phyloP scores from a whole-genome alignment of 2,113 vertebrate genomes.

The Nibea coibor region DNA sequence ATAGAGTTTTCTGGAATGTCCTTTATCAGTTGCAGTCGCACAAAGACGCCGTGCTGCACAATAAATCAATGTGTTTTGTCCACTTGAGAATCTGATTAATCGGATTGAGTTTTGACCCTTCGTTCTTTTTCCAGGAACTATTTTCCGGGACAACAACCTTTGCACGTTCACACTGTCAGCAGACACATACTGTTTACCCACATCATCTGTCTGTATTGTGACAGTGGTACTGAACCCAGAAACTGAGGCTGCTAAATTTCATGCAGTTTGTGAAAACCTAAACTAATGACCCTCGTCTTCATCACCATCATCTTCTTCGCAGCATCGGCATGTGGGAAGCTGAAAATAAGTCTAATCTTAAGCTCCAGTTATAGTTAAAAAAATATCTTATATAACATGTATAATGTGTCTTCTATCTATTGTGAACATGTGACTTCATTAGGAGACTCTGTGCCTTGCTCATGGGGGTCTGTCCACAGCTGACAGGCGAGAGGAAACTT shows the following conservation, averaged over 20 bases:
- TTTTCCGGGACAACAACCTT: neutral
- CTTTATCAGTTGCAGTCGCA: slow-evolving; percentile 37
- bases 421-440: neutral
- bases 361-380: too few species aligned
- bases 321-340: too few species aligned
- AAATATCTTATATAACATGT: too few species aligned
- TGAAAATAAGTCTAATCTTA: too few species aligned
- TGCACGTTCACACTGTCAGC: neutral
- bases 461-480: neutral
- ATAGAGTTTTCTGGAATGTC: slow-evolving; percentile 48
- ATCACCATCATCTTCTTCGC: too few species aligned
- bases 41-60: neutral
- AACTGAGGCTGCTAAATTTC: too few species aligned
- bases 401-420: too few species aligned
- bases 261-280: too few species aligned
- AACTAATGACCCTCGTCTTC: too few species aligned
- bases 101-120: neutral
- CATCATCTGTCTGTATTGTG: too few species aligned
- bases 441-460: neutral
- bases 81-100: neutral
- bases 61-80: neutral
- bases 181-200: too few species aligned
- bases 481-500: neutral
- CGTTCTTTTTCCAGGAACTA: neutral
- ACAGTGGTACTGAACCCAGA: too few species aligned